Percentiles rank a stretch among this genome's conserved stretches.
Evolutionary conservation across 2,113 vertebrate species (phyloP).

Genomic region (Planiliza haematocheilus): DNA sequence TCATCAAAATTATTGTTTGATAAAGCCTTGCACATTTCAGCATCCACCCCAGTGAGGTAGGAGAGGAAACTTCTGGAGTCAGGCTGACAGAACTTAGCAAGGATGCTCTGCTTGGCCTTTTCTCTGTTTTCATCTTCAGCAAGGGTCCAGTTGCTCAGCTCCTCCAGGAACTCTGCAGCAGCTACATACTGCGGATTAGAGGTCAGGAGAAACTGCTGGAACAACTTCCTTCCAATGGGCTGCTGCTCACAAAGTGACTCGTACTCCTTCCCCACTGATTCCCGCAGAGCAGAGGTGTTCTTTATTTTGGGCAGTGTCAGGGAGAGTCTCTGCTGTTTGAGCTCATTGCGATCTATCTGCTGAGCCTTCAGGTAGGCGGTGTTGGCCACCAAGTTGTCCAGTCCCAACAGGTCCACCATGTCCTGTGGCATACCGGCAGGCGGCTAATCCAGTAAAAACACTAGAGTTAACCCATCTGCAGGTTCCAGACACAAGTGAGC

Average conservation of each 20-base stretch:
- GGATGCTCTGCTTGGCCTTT: conserved; percentile 75
- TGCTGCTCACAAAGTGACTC: conserved; percentile 90
- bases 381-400: conserved; percentile 93
- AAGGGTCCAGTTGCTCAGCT: conserved; percentile 85
- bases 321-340: conserved; percentile 83
- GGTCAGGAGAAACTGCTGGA: conserved; percentile 84
- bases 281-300: conserved; percentile 66
- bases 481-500: conserved; percentile 21
- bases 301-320: conserved; percentile 83
- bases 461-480: conserved; percentile 10
- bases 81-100: conserved; percentile 82
- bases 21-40: conserved; percentile 78
- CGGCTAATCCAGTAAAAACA: conserved; percentile 4
- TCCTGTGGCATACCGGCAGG: not conserved
- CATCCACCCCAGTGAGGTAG: conserved; percentile 83
- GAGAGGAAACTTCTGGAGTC: conserved; percentile 78
- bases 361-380: conserved; percentile 91
- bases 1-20: conserved; percentile 80
- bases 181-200: conserved; percentile 76
- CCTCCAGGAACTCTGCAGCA: conserved; percentile 86
- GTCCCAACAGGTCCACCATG: conserved; percentile 89
- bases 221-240: conserved; percentile 90
- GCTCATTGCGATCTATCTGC: conserved; percentile 80
- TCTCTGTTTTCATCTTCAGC: conserved; percentile 80
- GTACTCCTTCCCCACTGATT: conserved; percentile 71